These are phyloP conservation scores for Larimichthys crocea DNA, from an alignment of 2,113 vertebrate species.

Conservation along the genomic window DNA sequence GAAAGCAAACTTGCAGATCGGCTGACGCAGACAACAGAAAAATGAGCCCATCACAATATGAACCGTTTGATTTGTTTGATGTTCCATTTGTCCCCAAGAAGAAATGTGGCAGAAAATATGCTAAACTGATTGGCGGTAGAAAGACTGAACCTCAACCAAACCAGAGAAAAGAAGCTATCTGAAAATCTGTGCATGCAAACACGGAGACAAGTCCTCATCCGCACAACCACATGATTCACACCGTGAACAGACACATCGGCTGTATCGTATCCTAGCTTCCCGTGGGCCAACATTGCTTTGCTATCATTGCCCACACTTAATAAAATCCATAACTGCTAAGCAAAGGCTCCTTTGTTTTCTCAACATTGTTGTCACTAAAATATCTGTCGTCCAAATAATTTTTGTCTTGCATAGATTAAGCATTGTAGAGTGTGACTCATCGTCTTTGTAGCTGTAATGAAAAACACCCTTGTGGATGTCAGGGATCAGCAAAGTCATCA, in stretches of 20 bases:
- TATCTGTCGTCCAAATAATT: neutral
- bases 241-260: neutral
- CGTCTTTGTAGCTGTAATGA: constrained; percentile 16
- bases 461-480: neutral
- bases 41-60: neutral
- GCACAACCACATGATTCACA: neutral
- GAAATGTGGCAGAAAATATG: constrained; percentile 7
- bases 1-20: neutral
- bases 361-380: neutral
- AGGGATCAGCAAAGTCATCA: neutral
- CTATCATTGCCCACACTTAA: constrained; percentile 21
- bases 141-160: constrained; percentile 9
- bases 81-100: constrained; percentile 15
- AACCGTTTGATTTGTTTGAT: constrained; percentile 12
- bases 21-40: too few species aligned
- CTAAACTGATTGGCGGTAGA: neutral
- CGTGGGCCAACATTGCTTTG: neutral
- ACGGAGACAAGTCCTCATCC: neutral
- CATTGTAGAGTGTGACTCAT: constrained; percentile 26
- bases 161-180: neutral
- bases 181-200: neutral
- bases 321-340: constrained; percentile 2
- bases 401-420: constrained; percentile 14
- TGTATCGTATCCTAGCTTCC: neutral
- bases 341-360: constrained; percentile 20